Base-by-base conservation (phyloP, 1,140 invertebrate species). In the Brevipalpus yothersi region DNA sequence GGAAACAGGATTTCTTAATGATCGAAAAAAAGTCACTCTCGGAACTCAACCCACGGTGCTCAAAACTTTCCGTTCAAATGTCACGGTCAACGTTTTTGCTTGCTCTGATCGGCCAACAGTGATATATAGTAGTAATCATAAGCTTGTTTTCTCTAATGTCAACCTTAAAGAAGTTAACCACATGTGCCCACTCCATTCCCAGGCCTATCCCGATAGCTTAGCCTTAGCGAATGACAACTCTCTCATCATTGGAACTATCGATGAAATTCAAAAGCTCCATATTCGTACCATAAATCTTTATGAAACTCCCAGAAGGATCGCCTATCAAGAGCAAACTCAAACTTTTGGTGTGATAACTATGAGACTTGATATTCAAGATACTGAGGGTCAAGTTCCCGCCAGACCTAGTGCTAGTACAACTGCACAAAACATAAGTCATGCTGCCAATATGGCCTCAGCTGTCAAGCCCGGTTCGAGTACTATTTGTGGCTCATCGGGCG, bases 61-160 rank as follows among this genome's bases (percentile, higher is more conserved):
- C 59, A 77, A 82, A 63, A 90, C 86, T 17, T 98, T 98, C 68
- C 78, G 81, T 63, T 92, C 91, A 4, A 75, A 89, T 53, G 84
- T 86, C 10, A 92, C 89, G 0, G 91, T 84, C 15, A 97, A 96
- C 74, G 90, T 99, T 4, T 98, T 99, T 74, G 94, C 92, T 12
- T 98, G 94, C 69, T 95, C 90, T 0, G 93, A 99, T 72, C 78
- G 93, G 55, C 94, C 94, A 0, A 95, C 93, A 0, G 93, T 99
- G 2, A 96, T 98, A 64, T 98, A 97, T 74, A 95, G 90, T 10
- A 94, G 89, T 10, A 98, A 97, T 75, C 88, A 96, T 69, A 98
- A 98, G 73, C 75, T 99, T 4, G 91, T 98, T 0, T 98, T 98
- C 73, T 96, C 92, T 23, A 98, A 97, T 75, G 94, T 99, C 1